Conservation (phyloP, 35 echinoderm and acorn worm genomes). For the Heliocidaris erythrogramma region DNA sequence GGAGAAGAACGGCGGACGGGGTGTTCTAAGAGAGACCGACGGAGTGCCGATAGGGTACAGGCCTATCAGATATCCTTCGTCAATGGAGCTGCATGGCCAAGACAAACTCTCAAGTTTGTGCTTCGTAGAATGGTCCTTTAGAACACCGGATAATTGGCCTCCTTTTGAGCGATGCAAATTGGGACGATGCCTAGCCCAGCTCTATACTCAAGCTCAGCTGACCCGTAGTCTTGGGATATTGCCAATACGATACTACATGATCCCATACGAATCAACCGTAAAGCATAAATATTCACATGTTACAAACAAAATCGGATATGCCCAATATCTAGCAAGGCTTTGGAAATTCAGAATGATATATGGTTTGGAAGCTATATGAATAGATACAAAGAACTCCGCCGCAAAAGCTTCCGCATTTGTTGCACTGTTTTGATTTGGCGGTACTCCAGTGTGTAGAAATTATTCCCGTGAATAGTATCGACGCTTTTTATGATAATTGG, state of each 20-base stretch:
- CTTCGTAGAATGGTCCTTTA: conserved; percentile 19
- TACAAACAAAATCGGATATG: neutral
- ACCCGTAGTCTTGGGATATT: neutral
- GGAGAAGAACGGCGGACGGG: conserved; percentile 24
- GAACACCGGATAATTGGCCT: conserved; percentile 42
- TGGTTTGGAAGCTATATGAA: conserved; percentile 11
- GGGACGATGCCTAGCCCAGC: neutral
- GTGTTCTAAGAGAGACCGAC: conserved; percentile 35
- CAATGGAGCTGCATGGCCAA: conserved; percentile 27
- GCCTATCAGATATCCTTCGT: conserved; percentile 38
- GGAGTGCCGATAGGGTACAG: conserved; percentile 40
- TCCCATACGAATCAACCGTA: neutral
- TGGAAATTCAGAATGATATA: neutral
- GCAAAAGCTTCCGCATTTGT: conserved; percentile 18
- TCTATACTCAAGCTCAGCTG: neutral
- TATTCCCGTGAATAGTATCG: neutral
- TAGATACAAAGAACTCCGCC: neutral
- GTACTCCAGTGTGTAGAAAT: conserved; percentile 6
- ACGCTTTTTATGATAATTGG: conserved; percentile 19
- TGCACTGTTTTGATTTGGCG: conserved; percentile 33
- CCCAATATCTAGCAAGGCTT: neutral
- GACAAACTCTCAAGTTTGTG: conserved; percentile 41
- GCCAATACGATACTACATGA: neutral
- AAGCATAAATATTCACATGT: neutral
- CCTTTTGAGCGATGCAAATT: conserved; percentile 40